phyloP scores from a whole-genome alignment of 2,888 invertebrate genomes.

The Cinara cedri region DNA sequence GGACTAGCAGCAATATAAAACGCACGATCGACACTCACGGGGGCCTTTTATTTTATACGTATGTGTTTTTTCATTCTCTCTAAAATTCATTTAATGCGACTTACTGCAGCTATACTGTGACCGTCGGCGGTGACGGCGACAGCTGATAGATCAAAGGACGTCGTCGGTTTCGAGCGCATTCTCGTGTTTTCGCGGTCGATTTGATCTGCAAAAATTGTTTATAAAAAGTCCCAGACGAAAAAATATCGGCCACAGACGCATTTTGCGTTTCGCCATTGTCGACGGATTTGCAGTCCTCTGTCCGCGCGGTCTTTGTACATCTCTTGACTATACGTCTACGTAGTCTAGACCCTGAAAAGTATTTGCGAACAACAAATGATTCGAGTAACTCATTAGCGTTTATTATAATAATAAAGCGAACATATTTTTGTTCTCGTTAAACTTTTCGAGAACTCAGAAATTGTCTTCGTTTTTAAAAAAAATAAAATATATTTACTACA shows the following conservation, averaged over 20 bases:
- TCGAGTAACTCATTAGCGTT: constrained; percentile 36
- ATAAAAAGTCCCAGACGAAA: constrained; percentile 6
- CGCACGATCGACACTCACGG: not conserved
- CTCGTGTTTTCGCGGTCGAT: not conserved
- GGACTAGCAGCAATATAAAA: not conserved
- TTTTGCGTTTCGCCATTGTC: not conserved
- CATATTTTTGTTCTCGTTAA: constrained; percentile 2
- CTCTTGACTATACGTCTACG: not conserved
- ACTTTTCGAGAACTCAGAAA: not conserved
- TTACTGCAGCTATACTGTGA: not conserved
- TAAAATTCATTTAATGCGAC: constrained; percentile 3
- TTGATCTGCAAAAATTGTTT: not conserved
- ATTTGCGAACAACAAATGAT: constrained; percentile 17
- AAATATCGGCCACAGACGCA: not conserved
- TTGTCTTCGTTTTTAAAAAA: constrained; percentile 10
- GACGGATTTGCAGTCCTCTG: not conserved
- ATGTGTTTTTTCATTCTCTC: not conserved
- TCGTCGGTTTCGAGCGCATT: not conserved
- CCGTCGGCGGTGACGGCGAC: not conserved
- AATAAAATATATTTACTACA: not conserved
- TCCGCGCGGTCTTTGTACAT: not conserved
- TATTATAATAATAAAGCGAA: not conserved
- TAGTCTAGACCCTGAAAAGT: not conserved
- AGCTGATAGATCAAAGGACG: constrained; percentile 11
- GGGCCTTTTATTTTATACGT: not conserved